Conservation (phyloP, 2,797 vertebrate genomes). For the Aulostomus chinensis region DNA sequence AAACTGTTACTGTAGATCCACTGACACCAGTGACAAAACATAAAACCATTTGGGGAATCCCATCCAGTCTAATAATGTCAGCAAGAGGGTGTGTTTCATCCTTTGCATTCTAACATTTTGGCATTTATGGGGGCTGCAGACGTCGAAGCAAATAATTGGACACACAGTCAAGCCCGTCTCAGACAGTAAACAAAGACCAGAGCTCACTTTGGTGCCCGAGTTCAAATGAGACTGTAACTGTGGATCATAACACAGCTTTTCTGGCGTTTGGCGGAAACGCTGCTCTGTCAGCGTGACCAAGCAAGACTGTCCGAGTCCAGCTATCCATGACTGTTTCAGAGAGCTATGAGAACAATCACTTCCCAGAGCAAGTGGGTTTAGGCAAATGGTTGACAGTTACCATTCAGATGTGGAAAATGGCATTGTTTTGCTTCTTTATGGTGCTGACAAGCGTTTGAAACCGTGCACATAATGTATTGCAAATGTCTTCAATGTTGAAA, state of each 20-base stretch:
- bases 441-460: slow-evolving; percentile 26
- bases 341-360: slow-evolving; percentile 32
- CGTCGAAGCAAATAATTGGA: slow-evolving; percentile 57
- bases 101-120: slow-evolving; percentile 14
- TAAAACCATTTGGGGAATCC: slow-evolving; percentile 29
- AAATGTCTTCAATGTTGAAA: slow-evolving; percentile 15
- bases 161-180: slow-evolving; percentile 51
- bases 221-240: slow-evolving; percentile 48
- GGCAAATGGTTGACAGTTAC: slow-evolving; percentile 32
- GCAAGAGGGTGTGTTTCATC: slow-evolving; percentile 27
- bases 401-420: slow-evolving; percentile 22
- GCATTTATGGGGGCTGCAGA: slow-evolving; percentile 45
- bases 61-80: slow-evolving; percentile 28
- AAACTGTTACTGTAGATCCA: slow-evolving; percentile 25
- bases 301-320: slow-evolving; percentile 49
- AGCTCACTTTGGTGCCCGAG: slow-evolving; percentile 23
- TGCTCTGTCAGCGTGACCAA: slow-evolving; percentile 61
- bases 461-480: slow-evolving; percentile 13
- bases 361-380: slow-evolving; percentile 31
- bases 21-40: slow-evolving; percentile 35
- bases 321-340: slow-evolving; percentile 52
- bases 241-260: slow-evolving; percentile 47
- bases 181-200: slow-evolving; percentile 56
- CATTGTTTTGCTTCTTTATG: slow-evolving; percentile 28
- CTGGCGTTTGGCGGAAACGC: slow-evolving; percentile 50